A percentile compares a stretch with the other conserved stretches of the same genome.
These are phyloP conservation scores for Kryphioiulus occultus DNA, from an alignment of 2,888 invertebrate genomes.

Conservation along the genomic window DNA sequence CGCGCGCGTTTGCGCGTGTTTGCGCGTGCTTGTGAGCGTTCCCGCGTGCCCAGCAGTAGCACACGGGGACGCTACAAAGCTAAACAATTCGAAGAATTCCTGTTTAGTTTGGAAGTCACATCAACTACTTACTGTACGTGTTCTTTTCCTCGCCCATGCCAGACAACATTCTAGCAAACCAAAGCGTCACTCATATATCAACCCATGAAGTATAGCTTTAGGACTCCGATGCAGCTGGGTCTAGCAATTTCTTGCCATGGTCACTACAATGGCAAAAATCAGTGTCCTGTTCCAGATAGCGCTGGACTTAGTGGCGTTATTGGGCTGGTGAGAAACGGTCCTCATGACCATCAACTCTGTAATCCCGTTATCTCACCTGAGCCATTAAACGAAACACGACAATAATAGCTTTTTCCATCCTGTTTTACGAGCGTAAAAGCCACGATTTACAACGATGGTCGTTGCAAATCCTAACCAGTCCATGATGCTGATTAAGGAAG, in stretches of 20 bases:
- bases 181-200: no score
- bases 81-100: no score
- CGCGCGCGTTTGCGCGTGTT: no score
- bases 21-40: no score
- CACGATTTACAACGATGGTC: slow-evolving; percentile 3
- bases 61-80: no score
- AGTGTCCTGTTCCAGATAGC: not conserved
- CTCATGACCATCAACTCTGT: not conserved
- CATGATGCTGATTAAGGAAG: not conserved
- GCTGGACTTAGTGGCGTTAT: not conserved
- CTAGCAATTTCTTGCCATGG: not conserved
- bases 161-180: no score
- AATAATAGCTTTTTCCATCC: not conserved
- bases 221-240: not conserved
- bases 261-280: not conserved
- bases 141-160: no score
- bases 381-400: slow-evolving; percentile 32
- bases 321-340: not conserved
- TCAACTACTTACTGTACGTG: no score
- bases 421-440: slow-evolving; percentile 29
- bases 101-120: no score
- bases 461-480: not conserved
- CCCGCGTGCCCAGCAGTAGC: no score
- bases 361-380: slow-evolving; percentile 36
- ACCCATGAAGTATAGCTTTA: not conserved